Percentiles rank a stretch among this genome's conserved stretches.
These are phyloP conservation scores for Melikaiella ostensackeni DNA, from an alignment of 2,888 invertebrate genomes.

Conservation along the genomic window DNA sequence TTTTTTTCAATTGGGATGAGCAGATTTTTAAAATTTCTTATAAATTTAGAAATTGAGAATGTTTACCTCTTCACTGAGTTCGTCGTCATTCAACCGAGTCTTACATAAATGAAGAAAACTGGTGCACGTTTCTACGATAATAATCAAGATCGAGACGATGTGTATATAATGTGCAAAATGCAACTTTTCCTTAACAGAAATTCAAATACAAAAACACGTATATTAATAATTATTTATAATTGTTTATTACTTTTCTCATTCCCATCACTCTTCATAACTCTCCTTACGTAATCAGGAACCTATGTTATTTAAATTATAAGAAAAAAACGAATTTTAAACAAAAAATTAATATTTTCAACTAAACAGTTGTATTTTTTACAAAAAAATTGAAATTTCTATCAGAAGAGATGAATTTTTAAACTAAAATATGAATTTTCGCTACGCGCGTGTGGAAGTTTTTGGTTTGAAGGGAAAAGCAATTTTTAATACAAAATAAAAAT, in stretches of 20 bases:
- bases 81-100: conserved; percentile 5
- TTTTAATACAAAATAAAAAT: no score
- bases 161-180: conserved; percentile 12
- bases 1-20: neutral
- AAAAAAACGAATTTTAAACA: no score
- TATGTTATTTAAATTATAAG: neutral
- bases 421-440: no score
- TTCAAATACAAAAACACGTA: conserved; percentile 16
- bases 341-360: no score
- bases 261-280: conserved; percentile 17
- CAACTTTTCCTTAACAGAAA: conserved; percentile 42
- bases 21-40: neutral
- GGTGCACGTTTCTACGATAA: conserved; percentile 32
- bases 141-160: conserved; percentile 20
- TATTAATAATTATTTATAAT: conserved; percentile 4
- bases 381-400: no score
- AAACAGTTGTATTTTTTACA: no score
- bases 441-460: no score
- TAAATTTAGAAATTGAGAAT: neutral
- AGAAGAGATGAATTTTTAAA: no score
- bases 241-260: conserved; percentile 44
- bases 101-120: conserved; percentile 33
- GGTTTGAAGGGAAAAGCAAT: no score
- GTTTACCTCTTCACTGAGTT: conserved; percentile 14
- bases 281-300: conserved; percentile 19